These are phyloP conservation scores for Stenoptilia bipunctidactyla DNA, from an alignment of 2,888 invertebrate genomes.

Conservation along the genomic window DNA sequence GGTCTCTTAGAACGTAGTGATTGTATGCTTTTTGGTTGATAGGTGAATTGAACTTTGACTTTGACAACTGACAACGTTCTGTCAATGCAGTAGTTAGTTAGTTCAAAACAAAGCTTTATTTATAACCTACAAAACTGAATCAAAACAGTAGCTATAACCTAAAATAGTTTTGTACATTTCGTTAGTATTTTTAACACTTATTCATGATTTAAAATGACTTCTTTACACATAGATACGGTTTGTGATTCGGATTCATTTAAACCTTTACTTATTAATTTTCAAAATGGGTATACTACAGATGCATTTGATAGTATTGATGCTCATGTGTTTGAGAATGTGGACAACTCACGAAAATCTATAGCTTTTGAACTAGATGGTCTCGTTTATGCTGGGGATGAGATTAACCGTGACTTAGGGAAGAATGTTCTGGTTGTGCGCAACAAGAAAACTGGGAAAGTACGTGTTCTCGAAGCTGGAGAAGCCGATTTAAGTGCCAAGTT, in stretches of 20 bases:
- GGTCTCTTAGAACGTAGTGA: no score
- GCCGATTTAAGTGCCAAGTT: constrained; percentile 36
- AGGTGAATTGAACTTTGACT: no score
- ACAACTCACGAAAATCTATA: constrained; percentile 24
- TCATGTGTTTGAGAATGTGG: constrained; percentile 25
- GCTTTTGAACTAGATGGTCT: constrained; percentile 29
- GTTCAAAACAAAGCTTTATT: no score
- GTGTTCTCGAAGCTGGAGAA: constrained; percentile 36
- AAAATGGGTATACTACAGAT: constrained; percentile 44
- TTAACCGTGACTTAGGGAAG: constrained; percentile 29
- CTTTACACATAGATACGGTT: constrained; percentile 31
- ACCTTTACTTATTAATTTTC: constrained; percentile 39
- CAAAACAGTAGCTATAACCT: no score
- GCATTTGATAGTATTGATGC: constrained; percentile 29
- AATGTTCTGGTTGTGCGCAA: constrained; percentile 40
- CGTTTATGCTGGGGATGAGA: constrained; percentile 43
- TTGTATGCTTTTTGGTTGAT: no score
- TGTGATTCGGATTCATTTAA: constrained; percentile 26
- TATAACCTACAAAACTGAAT: no score
- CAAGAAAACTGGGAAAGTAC: constrained; percentile 41
- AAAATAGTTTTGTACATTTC: no score
- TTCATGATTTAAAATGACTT: not conserved
- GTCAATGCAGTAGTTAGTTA: no score
- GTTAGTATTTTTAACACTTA: no score
- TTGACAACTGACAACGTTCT: no score